A percentile compares a stretch with the other conserved stretches of the same genome.
phyloP scores from a whole-genome alignment of 2,113 vertebrate species.

The Physeter macrocephalus region DNA sequence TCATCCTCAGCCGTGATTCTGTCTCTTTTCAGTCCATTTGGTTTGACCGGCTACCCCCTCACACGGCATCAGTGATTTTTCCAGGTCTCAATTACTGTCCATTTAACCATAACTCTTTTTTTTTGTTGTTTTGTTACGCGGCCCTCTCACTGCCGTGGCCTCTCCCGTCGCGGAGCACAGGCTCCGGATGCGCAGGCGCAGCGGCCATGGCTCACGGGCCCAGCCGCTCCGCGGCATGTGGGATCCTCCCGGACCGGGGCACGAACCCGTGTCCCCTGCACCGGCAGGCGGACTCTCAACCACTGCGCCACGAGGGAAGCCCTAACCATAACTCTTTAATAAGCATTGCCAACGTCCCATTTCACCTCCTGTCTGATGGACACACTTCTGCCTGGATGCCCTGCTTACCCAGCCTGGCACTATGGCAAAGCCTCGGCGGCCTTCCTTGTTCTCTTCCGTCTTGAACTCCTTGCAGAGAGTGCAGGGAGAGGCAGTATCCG shows the following conservation, averaged over 20 bases:
- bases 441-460: background rate
- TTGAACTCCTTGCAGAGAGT: background rate
- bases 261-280: too few species aligned
- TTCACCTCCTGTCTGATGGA: background rate
- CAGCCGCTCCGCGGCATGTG: too few species aligned
- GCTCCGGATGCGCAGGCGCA: too few species aligned
- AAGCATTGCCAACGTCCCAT: background rate
- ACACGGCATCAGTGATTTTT: background rate
- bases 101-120: background rate
- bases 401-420: background rate
- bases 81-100: background rate
- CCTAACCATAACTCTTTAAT: background rate
- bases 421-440: background rate
- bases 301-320: too few species aligned
- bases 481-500: background rate
- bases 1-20: background rate
- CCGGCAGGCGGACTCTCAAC: too few species aligned
- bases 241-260: too few species aligned
- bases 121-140: too few species aligned
- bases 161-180: too few species aligned
- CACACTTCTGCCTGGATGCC: background rate
- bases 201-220: too few species aligned
- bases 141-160: too few species aligned
- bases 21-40: background rate
- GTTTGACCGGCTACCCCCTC: background rate